These are phyloP conservation scores for Drosophila athabasca DNA, from an alignment of 1,140 invertebrate species.

Conservation along the genomic window DNA sequence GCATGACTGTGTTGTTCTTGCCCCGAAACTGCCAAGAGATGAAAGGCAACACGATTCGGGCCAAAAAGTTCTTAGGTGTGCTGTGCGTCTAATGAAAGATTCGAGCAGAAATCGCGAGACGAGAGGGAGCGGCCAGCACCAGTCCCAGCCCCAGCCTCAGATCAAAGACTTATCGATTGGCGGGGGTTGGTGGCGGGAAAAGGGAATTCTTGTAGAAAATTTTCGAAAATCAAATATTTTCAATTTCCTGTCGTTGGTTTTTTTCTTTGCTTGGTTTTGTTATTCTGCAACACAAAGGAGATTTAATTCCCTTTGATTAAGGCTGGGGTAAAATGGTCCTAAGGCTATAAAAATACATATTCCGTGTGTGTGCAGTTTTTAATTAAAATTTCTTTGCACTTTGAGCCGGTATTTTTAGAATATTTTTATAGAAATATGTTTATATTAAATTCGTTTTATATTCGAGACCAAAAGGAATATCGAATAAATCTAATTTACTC, in stretches of 20 bases:
- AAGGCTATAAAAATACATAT: background rate
- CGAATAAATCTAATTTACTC: no score
- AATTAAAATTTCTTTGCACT: slow-evolving; percentile 24
- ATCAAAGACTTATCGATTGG: slow-evolving; percentile 47
- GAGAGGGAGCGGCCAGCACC: slow-evolving; percentile 12
- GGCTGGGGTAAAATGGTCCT: background rate
- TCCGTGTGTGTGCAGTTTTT: slow-evolving; percentile 15
- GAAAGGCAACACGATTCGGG: slow-evolving; percentile 44
- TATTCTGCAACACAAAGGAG: slow-evolving; percentile 2
- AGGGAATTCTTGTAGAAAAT: slow-evolving; percentile 32
- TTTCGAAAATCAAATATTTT: slow-evolving; percentile 51
- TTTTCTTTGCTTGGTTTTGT: no score
- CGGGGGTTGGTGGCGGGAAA: no score
- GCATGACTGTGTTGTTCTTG: slow-evolving; percentile 26
- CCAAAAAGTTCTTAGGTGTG: slow-evolving; percentile 35
- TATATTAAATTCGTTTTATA: background rate
- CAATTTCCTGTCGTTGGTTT: slow-evolving; percentile 33
- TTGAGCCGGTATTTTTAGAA: background rate
- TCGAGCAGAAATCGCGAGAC: slow-evolving; percentile 36
- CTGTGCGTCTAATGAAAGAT: slow-evolving; percentile 46
- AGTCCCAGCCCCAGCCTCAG: slow-evolving; percentile 41
- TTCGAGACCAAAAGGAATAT: no score
- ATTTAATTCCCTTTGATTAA: slow-evolving; percentile 18
- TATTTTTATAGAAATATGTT: background rate
- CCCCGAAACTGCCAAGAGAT: slow-evolving; percentile 36